These are phyloP conservation scores for Anolis sagrei DNA, from an alignment of 2,113 vertebrate species.

Conservation along the genomic window DNA sequence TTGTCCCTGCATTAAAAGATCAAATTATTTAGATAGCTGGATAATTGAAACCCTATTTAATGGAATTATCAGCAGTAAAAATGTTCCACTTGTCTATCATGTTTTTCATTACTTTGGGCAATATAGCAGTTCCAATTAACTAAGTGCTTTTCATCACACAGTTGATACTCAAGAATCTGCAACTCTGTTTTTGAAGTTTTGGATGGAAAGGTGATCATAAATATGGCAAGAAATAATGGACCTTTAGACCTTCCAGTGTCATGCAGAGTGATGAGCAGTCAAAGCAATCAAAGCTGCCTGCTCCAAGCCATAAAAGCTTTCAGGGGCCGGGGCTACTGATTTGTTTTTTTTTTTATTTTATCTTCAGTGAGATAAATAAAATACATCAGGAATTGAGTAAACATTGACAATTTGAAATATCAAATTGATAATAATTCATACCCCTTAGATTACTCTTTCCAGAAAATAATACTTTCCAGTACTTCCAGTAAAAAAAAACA, in stretches of 20 bases:
- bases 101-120: conserved; percentile 54
- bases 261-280: conserved; percentile 47
- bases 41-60: conserved; percentile 57
- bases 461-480: neutral
- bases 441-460: conserved; percentile 16
- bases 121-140: conserved; percentile 52
- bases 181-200: conserved; percentile 1
- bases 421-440: conserved; percentile 5
- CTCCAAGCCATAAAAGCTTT: conserved; percentile 50
- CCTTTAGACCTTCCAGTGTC: conserved; percentile 39
- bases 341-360: conserved; percentile 28
- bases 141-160: conserved; percentile 38
- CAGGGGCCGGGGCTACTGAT: neutral
- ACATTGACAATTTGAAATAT: conserved; percentile 36
- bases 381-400: conserved; percentile 28
- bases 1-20: conserved; percentile 51
- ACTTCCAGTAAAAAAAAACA: conserved; percentile 23
- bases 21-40: conserved; percentile 58
- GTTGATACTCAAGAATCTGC: conserved; percentile 42
- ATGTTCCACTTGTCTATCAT: conserved; percentile 28
- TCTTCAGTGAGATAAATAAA: conserved; percentile 52
- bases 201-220: conserved; percentile 39
- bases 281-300: conserved; percentile 26
- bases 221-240: conserved; percentile 43
- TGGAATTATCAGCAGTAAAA: conserved; percentile 56